Evolutionary conservation across 1,140 invertebrate genomes (phyloP), one percentile per base, ranked within the genome.

Genomic region (Heliconius congener): DNA sequence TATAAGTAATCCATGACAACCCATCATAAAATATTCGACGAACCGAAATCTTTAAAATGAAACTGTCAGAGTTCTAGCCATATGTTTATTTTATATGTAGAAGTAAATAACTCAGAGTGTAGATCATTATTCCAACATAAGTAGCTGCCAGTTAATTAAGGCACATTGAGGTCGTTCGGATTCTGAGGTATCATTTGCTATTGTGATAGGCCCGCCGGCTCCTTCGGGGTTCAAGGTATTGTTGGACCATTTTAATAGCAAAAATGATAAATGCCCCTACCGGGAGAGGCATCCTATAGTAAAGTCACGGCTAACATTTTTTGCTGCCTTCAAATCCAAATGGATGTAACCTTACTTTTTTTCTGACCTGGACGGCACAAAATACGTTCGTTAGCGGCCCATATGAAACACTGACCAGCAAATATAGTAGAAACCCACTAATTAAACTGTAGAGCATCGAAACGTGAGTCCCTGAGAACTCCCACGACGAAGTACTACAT

Each of bases 221-320:
- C 90, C 91, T 93, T 89, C 87, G 89, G 90, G 91, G 87, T 87
- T 90, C 84, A 80, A 82, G 83, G 83, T 87, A 92, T 91, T 93
- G 89, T 94, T 91, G 90, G 87, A 88, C 85, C 79, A 82, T 89
- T 88, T 93, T 94, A 93, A 94, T 93, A 90, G 93, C 90, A 87
- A 91, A 94, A 93, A 94, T 93, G 92, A 93, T 93, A 93, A 93
- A 93, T 94, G 90, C 82, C 83, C 83, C 90, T 86, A 82, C 84
- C 78, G 88, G 88, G 91, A 92, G 78, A 86, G 60, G 82, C 71
- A 83, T 87, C 82, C 83, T 81, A 85, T 88, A 85, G 80, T 86
- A 81, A 84, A 87, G 85, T 86, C 81, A 86, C 73, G 76, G 60
- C 19, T 71, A 52, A 50, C 72, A 77, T 82, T 83, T 79, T 79